Evolutionary conservation across 2,888 invertebrate genomes (phyloP).

Genomic region (Dilophus febrilis): DNA sequence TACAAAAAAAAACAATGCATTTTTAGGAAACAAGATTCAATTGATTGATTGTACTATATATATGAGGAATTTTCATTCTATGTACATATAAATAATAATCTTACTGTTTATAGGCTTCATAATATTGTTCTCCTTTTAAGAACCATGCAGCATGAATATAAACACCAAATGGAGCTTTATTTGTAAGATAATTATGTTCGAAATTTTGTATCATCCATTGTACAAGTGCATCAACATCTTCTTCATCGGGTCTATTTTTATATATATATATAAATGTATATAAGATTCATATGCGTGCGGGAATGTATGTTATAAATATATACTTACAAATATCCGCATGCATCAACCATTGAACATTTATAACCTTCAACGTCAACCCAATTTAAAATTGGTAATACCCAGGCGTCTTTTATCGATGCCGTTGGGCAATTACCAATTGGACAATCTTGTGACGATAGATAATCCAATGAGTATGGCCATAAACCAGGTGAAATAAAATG

Average conservation of each 20-base stretch:
- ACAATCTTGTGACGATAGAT: conserved; percentile 34
- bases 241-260: not conserved
- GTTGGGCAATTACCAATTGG: conserved; percentile 35
- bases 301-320: too few species aligned
- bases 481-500: conserved; percentile 29
- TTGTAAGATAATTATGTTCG: conserved; percentile 41
- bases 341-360: conserved; percentile 39
- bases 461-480: conserved; percentile 49
- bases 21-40: not conserved
- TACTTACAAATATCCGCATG: conserved; percentile 31
- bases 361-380: conserved; percentile 31
- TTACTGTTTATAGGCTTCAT: conserved; percentile 33
- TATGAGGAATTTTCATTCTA: too few species aligned
- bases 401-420: conserved; percentile 34
- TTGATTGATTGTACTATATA: not conserved
- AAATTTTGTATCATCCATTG: conserved; percentile 45
- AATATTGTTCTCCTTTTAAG: conserved; percentile 29
- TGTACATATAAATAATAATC: not conserved
- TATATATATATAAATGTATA: too few species aligned
- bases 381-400: conserved; percentile 42
- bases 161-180: conserved; percentile 48
- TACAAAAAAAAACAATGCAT: conserved; percentile 11
- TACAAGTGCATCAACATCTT: conserved; percentile 33
- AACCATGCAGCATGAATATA: conserved; percentile 51
- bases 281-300: too few species aligned